Conservation (phyloP, 2,888 invertebrate species). For the Gnatocerus cornutus region DNA sequence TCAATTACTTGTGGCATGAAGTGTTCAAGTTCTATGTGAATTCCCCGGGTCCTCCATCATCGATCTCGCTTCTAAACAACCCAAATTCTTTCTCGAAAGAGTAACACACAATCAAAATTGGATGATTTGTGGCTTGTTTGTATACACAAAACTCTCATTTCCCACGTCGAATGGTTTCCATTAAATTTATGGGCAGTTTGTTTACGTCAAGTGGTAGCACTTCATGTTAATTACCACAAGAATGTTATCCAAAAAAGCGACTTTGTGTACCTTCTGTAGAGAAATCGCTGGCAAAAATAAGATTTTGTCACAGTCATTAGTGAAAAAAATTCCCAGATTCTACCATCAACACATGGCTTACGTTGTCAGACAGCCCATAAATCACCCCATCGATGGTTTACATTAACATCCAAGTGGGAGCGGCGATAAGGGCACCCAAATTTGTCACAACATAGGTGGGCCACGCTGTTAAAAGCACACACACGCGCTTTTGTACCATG, state of each 20-base stretch:
- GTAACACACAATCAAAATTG: conserved; percentile 43
- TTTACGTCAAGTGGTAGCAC: conserved; percentile 57
- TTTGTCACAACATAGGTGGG: conserved; percentile 52
- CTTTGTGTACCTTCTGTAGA: not conserved
- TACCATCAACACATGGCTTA: conserved; percentile 60
- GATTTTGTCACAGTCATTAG: not conserved
- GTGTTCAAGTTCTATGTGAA: conserved; percentile 2
- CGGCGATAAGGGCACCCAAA: conserved; percentile 38
- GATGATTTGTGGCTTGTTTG: conserved; percentile 47
- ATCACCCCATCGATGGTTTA: conserved; percentile 39
- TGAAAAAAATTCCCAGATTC: conserved; percentile 2
- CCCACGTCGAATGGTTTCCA: conserved; percentile 48
- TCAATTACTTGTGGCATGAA: too few species aligned
- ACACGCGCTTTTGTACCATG: conserved; percentile 22
- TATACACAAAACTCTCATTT: conserved; percentile 40
- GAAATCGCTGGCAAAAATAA: not conserved
- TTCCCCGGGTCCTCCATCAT: conserved; percentile 5
- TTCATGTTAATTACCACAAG: conserved; percentile 27
- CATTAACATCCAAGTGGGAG: conserved; percentile 34
- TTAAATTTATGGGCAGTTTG: conserved; percentile 52
- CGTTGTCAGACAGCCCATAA: conserved; percentile 39
- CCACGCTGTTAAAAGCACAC: conserved; percentile 8
- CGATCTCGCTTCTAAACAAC: conserved; percentile 24
- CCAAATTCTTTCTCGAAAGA: conserved; percentile 33
- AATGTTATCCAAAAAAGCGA: not conserved